Evolutionary conservation across 2,888 invertebrate species (phyloP).

Genomic region (Xanthia icteritia): DNA sequence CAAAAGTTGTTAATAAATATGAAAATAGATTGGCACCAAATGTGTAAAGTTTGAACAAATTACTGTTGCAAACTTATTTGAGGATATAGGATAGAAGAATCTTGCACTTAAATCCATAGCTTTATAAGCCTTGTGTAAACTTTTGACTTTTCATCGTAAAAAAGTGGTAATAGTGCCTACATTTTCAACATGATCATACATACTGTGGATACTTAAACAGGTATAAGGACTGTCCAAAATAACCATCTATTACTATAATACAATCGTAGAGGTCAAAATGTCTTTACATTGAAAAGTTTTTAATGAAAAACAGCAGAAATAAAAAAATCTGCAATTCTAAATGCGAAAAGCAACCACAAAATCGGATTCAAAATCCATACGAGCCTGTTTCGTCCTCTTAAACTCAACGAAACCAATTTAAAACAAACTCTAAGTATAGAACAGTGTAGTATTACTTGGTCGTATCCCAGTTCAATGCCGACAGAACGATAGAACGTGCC

Average conservation of each 20-base stretch:
- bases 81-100: background rate
- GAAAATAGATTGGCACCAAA: constrained; percentile 38
- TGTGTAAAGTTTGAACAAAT: constrained; percentile 36
- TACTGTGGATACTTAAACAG: background rate
- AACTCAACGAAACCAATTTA: constrained; percentile 48
- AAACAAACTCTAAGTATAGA: constrained; percentile 33
- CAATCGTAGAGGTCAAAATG: background rate
- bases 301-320: no score
- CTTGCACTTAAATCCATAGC: background rate
- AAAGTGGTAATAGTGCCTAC: background rate
- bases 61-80: constrained; percentile 11
- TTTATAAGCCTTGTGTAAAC: background rate
- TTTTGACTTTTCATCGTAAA: background rate
- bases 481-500: constrained; percentile 53
- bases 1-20: constrained; percentile 29
- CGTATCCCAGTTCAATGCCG: constrained; percentile 37
- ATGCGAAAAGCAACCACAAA: constrained; percentile 10
- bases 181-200: background rate
- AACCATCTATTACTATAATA: no score
- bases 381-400: constrained; percentile 19
- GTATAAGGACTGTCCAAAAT: no score
- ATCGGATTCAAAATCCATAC: constrained; percentile 12
- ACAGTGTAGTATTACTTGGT: constrained; percentile 32
- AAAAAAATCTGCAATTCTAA: background rate
- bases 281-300: background rate